Evolutionary conservation across 2,113 vertebrate genomes (phyloP), one percentile per base, ranked within the genome.

Genomic region (Galbula dea): DNA sequence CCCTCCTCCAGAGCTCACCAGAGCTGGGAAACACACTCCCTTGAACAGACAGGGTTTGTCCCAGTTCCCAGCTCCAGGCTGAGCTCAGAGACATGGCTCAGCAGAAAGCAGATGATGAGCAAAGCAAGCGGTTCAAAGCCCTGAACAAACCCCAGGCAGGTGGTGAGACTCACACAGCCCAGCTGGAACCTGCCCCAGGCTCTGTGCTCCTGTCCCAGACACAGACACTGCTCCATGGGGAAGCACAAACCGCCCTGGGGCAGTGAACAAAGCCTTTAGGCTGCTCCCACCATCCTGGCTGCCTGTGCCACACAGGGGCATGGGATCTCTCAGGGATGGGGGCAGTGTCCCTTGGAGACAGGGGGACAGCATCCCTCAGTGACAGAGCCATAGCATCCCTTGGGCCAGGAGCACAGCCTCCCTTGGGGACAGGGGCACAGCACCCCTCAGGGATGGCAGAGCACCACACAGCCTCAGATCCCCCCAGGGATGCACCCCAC

Each of bases 1-100:
- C 51, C 20, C 27, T 19, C 43, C 30, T 77, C 26, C 0, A 1
- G 46, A 0, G 0, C 29, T 72, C 24, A 57, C 52, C 1, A 1
- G 59, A 58, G 66, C n/a, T 26, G 66, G 85, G 54, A 71, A 72
- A 78, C 1, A 0, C 1, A 7, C 43, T 77, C 13, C 34, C 13
- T 23, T 5, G 2, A 23, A 15, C 61, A 49, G 3, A 0, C 12
- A 24, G 67, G 67, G 49, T 59, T 46, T 2, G 0, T 34, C 59
- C 66, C 51, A 21, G 76, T 15, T 49, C 10, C 68, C 79, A 75
- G 86, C 78, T 75, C 54, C 67, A 39, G 77, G 82, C 67, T 58
- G 89, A 21, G 49, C 76, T 45, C 1, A 1, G 45, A 19, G 86
- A 39, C 0, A 3, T 6, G 8, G 72, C 83, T 69, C 48, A 20